Conservation (phyloP, 35 echinoderm and acorn worm species). For the Diadema setosum region DNA sequence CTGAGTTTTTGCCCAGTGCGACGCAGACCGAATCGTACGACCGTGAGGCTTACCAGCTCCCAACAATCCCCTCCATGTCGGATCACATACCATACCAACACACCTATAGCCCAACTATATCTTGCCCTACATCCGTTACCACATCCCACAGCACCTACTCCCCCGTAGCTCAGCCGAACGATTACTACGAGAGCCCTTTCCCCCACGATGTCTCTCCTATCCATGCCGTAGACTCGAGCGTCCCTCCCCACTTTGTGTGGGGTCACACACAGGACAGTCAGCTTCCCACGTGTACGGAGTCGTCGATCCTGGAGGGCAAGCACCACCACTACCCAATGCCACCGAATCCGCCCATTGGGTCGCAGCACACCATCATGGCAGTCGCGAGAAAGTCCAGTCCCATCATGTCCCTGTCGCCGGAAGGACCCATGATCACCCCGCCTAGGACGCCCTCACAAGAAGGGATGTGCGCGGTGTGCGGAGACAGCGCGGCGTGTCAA, state of each 20-base stretch:
- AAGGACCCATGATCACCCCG: constrained; percentile 45
- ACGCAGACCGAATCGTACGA: background rate
- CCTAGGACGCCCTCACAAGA: constrained; percentile 66
- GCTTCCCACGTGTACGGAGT: background rate
- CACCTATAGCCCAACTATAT: background rate
- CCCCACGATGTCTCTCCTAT: background rate
- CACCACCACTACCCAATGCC: background rate
- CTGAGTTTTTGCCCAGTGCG: background rate
- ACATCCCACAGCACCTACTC: constrained; percentile 13
- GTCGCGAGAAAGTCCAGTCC: background rate
- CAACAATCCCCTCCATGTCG: background rate
- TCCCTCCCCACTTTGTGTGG: background rate
- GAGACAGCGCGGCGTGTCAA: constrained; percentile 98
- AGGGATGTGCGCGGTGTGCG: constrained; percentile 94
- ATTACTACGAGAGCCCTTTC: background rate
- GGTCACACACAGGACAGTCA: background rate
- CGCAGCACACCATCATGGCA: background rate
- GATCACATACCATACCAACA: constrained; percentile 7
- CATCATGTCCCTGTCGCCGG: background rate
- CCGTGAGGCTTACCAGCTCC: background rate
- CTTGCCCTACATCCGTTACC: background rate
- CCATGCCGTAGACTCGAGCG: background rate
- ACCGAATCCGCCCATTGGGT: background rate
- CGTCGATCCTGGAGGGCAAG: background rate
- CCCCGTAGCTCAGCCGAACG: background rate